Evolutionary conservation across 2,113 vertebrate species (phyloP).

Genomic region (Pseudolaguvia tuberculata): DNA sequence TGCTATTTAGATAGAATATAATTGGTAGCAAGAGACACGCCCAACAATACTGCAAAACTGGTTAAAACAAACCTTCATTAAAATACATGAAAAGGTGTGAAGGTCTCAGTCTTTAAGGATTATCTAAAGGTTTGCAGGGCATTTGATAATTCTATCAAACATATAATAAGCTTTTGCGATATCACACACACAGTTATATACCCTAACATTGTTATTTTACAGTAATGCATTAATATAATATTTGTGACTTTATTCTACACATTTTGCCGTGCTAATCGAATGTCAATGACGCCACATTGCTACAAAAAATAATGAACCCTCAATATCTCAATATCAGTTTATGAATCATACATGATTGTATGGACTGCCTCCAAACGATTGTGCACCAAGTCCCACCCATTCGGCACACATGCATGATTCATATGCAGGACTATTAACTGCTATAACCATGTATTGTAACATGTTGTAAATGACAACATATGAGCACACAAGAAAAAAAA

Average conservation of each 20-base stretch:
- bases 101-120: not conserved
- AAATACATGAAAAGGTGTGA: not conserved
- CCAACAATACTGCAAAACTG: not conserved
- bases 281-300: not conserved
- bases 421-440: not conserved
- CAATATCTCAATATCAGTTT: not conserved
- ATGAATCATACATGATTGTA: constrained; percentile 19
- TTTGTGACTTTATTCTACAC: not conserved
- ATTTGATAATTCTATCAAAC: not conserved
- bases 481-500: no score
- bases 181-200: not conserved
- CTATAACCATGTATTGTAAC: not conserved
- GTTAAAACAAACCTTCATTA: not conserved
- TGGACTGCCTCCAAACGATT: no score
- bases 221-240: not conserved
- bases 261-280: not conserved
- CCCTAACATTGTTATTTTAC: not conserved
- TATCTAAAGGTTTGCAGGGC: not conserved
- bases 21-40: constrained; percentile 22
- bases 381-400: not conserved
- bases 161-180: not conserved
- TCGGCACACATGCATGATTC: not conserved
- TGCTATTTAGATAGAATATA: constrained; percentile 12
- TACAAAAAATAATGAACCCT: not conserved
- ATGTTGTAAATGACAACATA: not conserved